Conservation (phyloP, 2,888 invertebrate species). For the Tyria jacobaeae region DNA sequence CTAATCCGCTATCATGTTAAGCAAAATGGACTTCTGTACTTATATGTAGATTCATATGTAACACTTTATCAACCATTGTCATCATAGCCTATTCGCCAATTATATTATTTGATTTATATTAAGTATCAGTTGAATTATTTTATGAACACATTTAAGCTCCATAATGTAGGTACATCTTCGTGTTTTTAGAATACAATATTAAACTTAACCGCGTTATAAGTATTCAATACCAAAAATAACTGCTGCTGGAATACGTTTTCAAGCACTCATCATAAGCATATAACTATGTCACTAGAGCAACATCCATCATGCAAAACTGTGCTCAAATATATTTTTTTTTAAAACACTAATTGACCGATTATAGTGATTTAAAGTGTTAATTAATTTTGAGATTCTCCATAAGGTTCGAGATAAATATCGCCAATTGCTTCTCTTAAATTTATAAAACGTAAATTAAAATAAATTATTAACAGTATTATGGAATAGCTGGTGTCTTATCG, state of each 20-base stretch:
- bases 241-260: constrained; percentile 62
- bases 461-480: constrained; percentile 84
- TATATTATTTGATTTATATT: constrained; percentile 31
- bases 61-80: constrained; percentile 65
- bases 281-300: constrained; percentile 63
- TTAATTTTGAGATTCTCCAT: constrained; percentile 81
- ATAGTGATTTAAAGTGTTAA: constrained; percentile 59
- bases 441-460: constrained; percentile 82
- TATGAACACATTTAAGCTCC: constrained; percentile 75
- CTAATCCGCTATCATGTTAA: constrained; percentile 64
- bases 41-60: constrained; percentile 65
- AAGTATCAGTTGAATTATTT: constrained; percentile 50
- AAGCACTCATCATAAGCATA: constrained; percentile 66
- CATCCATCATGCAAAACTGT: constrained; percentile 67
- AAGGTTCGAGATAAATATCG: constrained; percentile 81
- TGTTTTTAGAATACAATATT: constrained; percentile 41
- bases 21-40: constrained; percentile 69
- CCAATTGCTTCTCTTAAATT: constrained; percentile 76
- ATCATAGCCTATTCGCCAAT: constrained; percentile 59
- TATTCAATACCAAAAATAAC: constrained; percentile 71
- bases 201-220: constrained; percentile 53
- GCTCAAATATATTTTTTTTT: constrained; percentile 59
- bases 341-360: constrained; percentile 68
- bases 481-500: constrained; percentile 78
- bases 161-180: constrained; percentile 44